Evolutionary conservation across 2,113 vertebrate genomes (phyloP).

Genomic region (Conger conger): DNA sequence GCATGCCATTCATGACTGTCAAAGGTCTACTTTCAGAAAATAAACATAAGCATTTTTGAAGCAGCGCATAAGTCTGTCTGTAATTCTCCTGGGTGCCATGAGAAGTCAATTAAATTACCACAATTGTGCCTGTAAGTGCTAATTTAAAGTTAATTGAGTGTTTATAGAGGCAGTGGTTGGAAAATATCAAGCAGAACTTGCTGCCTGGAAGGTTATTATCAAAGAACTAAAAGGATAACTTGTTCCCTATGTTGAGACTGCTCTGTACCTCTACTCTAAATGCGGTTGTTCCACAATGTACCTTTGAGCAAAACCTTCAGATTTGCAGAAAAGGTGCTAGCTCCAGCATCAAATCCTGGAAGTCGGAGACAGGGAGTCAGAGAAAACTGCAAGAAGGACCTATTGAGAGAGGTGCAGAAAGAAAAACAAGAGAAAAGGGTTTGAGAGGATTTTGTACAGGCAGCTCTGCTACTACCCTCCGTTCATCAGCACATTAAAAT

Average conservation of each 20-base stretch:
- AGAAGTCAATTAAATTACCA: conserved; percentile 8
- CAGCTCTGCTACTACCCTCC: background rate
- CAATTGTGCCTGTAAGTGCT: conserved; percentile 3
- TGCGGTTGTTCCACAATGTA: background rate
- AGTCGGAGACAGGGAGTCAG: background rate
- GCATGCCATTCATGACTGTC: background rate
- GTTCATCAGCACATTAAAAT: background rate
- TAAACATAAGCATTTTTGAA: conserved; percentile 3
- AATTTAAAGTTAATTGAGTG: conserved; percentile 1
- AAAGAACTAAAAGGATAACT: background rate
- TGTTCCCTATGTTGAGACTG: background rate
- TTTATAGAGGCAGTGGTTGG: conserved; percentile 7
- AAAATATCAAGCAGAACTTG: background rate
- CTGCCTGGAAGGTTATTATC: background rate
- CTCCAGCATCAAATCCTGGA: background rate
- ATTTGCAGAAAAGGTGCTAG: background rate
- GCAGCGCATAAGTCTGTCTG: background rate
- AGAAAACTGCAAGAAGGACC: conserved; percentile 3
- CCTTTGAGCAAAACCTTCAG: conserved; percentile 6
- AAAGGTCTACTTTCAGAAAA: background rate
- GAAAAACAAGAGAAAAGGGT: conserved; percentile 15
- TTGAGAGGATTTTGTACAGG: conserved; percentile 22
- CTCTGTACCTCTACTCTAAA: background rate
- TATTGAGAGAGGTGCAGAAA: conserved; percentile 25
- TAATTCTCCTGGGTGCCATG: conserved; percentile 5